Conservation (phyloP, 2,113 vertebrate genomes). For the Calidris pygmaea region DNA sequence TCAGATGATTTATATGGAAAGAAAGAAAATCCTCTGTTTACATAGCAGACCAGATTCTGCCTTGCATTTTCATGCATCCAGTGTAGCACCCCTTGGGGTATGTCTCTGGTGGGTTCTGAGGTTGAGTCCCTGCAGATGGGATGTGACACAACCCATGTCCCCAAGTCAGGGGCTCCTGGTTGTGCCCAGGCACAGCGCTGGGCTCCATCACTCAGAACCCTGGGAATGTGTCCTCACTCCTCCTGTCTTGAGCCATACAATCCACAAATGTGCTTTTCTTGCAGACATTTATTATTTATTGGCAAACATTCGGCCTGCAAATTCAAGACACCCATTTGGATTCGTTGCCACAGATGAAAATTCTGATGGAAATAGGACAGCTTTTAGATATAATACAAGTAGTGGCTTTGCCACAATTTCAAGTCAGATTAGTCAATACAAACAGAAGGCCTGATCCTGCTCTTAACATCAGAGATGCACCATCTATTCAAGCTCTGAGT, state of each 20-base stretch:
- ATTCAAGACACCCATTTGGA: not conserved
- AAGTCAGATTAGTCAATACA: not conserved
- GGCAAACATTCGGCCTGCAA: not conserved
- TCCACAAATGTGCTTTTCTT: not conserved
- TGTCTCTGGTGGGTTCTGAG: not conserved
- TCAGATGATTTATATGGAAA: not conserved
- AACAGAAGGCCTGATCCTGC: not conserved
- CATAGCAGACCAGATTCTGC: not conserved
- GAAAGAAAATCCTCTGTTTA: not conserved
- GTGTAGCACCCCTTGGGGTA: not conserved
- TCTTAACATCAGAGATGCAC: not conserved
- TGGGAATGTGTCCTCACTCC: fast-evolving
- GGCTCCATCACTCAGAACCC: not conserved
- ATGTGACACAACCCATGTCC: not conserved
- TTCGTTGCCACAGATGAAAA: not conserved
- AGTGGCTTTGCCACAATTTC: not conserved
- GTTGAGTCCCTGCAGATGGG: not conserved
- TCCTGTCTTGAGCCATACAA: not conserved
- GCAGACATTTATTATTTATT: not conserved
- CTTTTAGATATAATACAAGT: not conserved
- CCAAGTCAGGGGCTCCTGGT: not conserved
- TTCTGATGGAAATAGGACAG: not conserved
- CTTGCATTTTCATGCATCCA: not conserved
- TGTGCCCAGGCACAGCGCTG: not conserved
- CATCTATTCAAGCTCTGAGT: not conserved